Conservation (phyloP, 2,113 vertebrate genomes). For the Balaeniceps rex region DNA sequence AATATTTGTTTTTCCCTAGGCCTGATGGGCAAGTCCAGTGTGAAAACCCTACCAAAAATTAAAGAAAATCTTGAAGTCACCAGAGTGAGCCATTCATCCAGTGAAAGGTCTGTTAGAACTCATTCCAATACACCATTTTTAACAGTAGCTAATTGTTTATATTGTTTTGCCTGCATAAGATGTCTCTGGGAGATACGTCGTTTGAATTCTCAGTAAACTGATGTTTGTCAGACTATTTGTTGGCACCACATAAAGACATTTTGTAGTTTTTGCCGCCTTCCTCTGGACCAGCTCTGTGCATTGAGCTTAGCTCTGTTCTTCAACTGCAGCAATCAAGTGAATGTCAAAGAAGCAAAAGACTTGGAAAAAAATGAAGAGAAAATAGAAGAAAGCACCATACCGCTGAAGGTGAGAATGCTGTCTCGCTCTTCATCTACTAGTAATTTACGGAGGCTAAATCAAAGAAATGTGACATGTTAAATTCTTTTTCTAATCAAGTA, state of each 20-base stretch:
- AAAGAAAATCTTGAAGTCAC: constrained; percentile 33
- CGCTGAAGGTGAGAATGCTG: constrained; percentile 35
- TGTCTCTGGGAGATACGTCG: not conserved
- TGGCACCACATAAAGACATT: not conserved
- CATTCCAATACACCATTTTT: not conserved
- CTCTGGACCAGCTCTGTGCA: not conserved
- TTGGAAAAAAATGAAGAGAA: not conserved
- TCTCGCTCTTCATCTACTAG: not conserved
- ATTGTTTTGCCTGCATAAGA: not conserved
- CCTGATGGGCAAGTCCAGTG: not conserved
- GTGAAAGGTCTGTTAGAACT: constrained; percentile 44
- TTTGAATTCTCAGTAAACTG: not conserved
- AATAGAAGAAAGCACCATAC: not conserved
- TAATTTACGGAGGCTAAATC: not conserved
- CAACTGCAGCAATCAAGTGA: not conserved
- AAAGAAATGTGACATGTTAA: not conserved
- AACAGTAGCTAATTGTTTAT: accelerated
- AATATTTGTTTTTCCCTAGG: not conserved
- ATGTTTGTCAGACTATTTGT: not conserved
- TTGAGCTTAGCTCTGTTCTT: not conserved
- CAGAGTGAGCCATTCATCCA: not conserved
- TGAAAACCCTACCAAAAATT: constrained; percentile 32
- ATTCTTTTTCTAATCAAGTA: not conserved
- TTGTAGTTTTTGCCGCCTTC: not conserved
- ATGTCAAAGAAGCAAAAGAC: not conserved